Percentiles rank a stretch among this genome's conserved stretches.
Evolutionary conservation across 2,888 invertebrate species (phyloP).

Genomic region (Cheilosia variabilis): DNA sequence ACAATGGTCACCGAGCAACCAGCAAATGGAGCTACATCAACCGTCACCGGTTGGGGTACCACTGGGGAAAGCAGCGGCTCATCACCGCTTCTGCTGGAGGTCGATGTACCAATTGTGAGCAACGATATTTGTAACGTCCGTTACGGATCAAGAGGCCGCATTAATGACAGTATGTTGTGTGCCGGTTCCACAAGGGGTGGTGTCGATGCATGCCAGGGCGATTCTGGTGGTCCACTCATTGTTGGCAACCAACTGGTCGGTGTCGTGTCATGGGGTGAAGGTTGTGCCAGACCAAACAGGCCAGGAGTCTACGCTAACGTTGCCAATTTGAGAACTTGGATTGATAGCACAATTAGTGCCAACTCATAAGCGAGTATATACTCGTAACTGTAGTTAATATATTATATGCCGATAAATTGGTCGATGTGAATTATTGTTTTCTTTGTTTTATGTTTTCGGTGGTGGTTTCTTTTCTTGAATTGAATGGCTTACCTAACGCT

Average conservation of each 20-base stretch:
- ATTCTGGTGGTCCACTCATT: slow-evolving; percentile 80
- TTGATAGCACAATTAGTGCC: slow-evolving; percentile 14
- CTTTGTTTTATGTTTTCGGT: slow-evolving; percentile 1
- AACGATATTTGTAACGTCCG: slow-evolving; percentile 76
- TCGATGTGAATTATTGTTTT: neutral
- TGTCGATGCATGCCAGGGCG: slow-evolving; percentile 80
- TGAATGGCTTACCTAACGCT: neutral
- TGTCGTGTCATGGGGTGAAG: slow-evolving; percentile 80
- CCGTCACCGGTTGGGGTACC: slow-evolving; percentile 80
- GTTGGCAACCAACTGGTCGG: slow-evolving; percentile 77
- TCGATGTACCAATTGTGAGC: slow-evolving; percentile 78
- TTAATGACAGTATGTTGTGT: slow-evolving; percentile 80
- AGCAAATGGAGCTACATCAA: slow-evolving; percentile 73
- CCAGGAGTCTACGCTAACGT: slow-evolving; percentile 80
- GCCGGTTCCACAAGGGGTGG: slow-evolving; percentile 80
- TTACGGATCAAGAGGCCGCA: slow-evolving; percentile 74
- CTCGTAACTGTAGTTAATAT: neutral
- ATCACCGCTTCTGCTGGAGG: slow-evolving; percentile 78
- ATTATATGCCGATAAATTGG: slow-evolving; percentile 14
- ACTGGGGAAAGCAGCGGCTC: slow-evolving; percentile 75
- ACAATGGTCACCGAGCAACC: slow-evolving; percentile 76
- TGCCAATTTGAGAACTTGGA: slow-evolving; percentile 36
- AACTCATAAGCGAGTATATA: slow-evolving; percentile 21
- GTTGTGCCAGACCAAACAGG: slow-evolving; percentile 77
- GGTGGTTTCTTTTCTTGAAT: neutral